phyloP scores from a whole-genome alignment of 2,797 vertebrate species.

The Anomalospiza imberbis region DNA sequence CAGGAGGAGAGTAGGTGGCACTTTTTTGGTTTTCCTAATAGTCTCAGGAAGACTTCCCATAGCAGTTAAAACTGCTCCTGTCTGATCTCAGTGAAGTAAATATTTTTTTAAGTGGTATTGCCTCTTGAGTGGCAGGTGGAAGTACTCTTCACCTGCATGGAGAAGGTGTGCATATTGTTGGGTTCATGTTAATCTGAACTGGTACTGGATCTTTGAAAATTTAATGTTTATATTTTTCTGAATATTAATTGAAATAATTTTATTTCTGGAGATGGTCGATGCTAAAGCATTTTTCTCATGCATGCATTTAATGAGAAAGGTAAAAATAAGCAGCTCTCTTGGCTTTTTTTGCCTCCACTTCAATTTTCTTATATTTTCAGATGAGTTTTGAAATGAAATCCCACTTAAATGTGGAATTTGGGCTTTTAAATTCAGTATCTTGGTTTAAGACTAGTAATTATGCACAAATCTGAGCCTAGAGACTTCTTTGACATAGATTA shows the following conservation, averaged over 20 bases:
- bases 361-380: background rate
- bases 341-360: background rate
- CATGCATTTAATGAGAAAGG: background rate
- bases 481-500: background rate
- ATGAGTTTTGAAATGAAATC: background rate
- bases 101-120: background rate
- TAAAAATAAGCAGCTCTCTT: background rate
- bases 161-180: accelerated
- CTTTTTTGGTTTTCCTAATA: background rate
- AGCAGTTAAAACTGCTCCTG: background rate
- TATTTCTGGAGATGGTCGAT: background rate
- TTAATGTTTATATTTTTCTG: background rate
- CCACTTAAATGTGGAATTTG: background rate
- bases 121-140: background rate
- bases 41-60: background rate
- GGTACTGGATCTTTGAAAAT: background rate
- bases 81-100: background rate
- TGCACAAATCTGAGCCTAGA: background rate
- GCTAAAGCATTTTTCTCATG: background rate
- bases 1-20: conserved; percentile 96
- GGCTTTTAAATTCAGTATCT: background rate
- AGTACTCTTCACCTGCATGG: background rate
- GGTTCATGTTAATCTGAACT: background rate
- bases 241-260: background rate
- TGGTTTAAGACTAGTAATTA: background rate